Evolutionary conservation across 1,140 invertebrate genomes (phyloP).

Genomic region (Nasonia longicornis): DNA sequence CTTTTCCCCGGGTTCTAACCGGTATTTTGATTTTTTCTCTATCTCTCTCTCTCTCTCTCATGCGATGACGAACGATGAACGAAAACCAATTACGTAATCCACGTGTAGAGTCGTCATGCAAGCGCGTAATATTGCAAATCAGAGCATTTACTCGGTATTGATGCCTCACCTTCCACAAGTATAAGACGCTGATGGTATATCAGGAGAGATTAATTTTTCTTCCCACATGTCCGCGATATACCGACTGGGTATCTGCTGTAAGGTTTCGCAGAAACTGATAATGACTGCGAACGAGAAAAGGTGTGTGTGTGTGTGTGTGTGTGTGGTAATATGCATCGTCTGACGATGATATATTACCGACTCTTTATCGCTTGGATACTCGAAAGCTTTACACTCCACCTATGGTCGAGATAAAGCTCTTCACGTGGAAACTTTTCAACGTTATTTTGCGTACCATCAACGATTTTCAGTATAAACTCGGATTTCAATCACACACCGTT

Average conservation of each 20-base stretch:
- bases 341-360: not conserved
- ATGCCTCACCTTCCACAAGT: too few species aligned
- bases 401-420: not conserved
- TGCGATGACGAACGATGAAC: too few species aligned
- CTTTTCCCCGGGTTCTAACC: slow-evolving; percentile 11
- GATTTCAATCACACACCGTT: too few species aligned
- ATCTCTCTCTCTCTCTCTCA: slow-evolving; percentile 31
- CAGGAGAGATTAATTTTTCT: slow-evolving; percentile 30
- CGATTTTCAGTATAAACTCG: too few species aligned
- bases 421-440: too few species aligned
- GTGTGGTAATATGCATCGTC: not conserved
- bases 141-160: too few species aligned
- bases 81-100: too few species aligned
- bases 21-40: slow-evolving; percentile 6
- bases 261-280: not conserved
- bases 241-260: not conserved
- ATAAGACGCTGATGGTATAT: too few species aligned
- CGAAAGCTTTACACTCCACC: not conserved
- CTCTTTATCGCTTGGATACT: not conserved
- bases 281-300: not conserved
- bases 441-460: too few species aligned
- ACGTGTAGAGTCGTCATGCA: too few species aligned
- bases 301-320: too few species aligned
- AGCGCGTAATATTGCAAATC: too few species aligned
- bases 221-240: not conserved